Conservation (phyloP, 2,797 vertebrate genomes). For the Salmo trutta region DNA sequence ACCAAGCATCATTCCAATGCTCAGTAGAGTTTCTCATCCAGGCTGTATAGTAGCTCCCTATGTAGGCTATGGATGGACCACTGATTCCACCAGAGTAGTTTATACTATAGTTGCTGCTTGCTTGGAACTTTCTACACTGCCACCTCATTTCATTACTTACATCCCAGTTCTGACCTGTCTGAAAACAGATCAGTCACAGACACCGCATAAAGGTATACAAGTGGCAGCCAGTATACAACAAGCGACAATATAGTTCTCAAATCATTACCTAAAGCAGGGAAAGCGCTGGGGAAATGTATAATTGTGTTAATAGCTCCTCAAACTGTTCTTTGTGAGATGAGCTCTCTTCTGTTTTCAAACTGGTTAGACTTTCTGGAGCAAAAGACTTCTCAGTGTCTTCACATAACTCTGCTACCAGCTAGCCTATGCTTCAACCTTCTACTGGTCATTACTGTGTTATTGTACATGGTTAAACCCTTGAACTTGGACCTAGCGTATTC, state of each 20-base stretch:
- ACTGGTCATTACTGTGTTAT: background rate
- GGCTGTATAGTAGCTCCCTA: background rate
- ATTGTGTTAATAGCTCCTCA: slow-evolving; percentile 44
- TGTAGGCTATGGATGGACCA: background rate
- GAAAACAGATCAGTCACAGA: background rate
- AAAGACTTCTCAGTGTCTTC: slow-evolving; percentile 1
- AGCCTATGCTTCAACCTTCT: background rate
- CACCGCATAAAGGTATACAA: background rate
- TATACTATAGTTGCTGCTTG: background rate
- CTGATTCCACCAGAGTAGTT: background rate
- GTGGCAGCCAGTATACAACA: background rate
- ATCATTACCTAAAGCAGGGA: slow-evolving; percentile 71
- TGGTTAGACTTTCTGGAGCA: background rate
- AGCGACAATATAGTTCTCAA: slow-evolving; percentile 57
- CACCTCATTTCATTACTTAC: too few species aligned
- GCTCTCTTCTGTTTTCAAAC: slow-evolving; percentile 2
- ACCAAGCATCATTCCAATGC: background rate
- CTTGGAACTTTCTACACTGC: background rate
- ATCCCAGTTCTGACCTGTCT: background rate
- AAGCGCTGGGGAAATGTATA: slow-evolving; percentile 67
- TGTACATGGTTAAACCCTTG: slow-evolving; percentile 9
- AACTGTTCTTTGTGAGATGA: slow-evolving; percentile 10
- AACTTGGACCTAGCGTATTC: background rate
- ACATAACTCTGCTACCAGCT: background rate
- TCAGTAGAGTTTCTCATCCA: background rate